Evolutionary conservation across 2,888 invertebrate genomes (phyloP), one percentile per base, ranked within the genome.

Genomic region (Drosophila kokeensis): DNA sequence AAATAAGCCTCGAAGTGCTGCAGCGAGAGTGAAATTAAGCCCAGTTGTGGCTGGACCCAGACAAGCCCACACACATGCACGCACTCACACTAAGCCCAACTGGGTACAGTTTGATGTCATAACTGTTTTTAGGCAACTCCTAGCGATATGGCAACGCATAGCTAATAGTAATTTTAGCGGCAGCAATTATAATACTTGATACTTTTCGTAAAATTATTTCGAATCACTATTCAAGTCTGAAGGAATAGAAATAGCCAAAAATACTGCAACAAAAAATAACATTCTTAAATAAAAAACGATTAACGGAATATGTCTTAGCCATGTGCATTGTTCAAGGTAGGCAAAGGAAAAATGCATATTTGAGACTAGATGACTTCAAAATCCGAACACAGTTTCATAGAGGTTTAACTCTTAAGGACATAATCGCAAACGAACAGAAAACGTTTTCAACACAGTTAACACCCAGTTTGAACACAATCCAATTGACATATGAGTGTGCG

Each of bases 1-100:
- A 64, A 65, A 79, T 75, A 75, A 64, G 64, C 80, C 24, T 11
- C 54, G 18, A 21, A 10, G 24, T 21, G 8, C 15, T 21, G 54
- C 36, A 21, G 36, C 11, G 30, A 27, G 24, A 11, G 52, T 45
- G 7, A 24, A 24, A 24, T 15, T 45, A 45, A 45, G 21, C 45
- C 24, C 21, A 24, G 45, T 8, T 45, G 45, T 45, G 45, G 15
- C 45, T 45, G 45, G 45, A 45, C 21, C 7, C 45, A 45, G 4
- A 45, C 21, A 21, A 7, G 15, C 7, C 15, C 15, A 45, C 13
- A 45, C 45, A 21, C 21, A 4, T 4, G 4, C 7, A 10, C 38
- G 1, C 21, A 21, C n/a, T n/a, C n/a, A n/a, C n/a, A n/a, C n/a
- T n/a, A n/a, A 7, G 24, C 45, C 21, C 21, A 24, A 15, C 21